These are phyloP conservation scores for Pristionchus exspectatus DNA, from an alignment of 2,888 invertebrate genomes.

Conservation along the genomic window DNA sequence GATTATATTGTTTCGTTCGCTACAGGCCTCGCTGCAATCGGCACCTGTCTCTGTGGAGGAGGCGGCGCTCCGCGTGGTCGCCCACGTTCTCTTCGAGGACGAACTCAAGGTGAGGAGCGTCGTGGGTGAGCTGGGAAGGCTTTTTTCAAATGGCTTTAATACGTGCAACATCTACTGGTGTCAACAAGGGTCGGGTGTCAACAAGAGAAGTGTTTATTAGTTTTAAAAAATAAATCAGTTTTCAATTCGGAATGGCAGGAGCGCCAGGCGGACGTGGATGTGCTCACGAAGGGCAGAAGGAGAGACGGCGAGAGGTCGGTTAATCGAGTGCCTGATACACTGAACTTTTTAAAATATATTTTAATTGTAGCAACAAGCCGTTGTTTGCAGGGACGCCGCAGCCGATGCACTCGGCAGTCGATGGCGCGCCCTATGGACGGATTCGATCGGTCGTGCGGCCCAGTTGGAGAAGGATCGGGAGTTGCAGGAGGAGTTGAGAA, in stretches of 20 bases:
- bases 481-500: constrained; percentile 84
- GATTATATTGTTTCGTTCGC: no score
- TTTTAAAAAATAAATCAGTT: no score
- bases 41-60: constrained; percentile 55
- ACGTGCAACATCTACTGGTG: no score
- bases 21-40: constrained; percentile 6
- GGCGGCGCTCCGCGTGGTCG: constrained; percentile 62
- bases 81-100: constrained; percentile 79
- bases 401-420: constrained; percentile 95
- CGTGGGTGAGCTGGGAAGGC: no score
- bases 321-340: neutral
- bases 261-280: constrained; percentile 93
- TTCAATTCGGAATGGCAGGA: constrained; percentile 89
- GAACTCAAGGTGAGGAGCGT: constrained; percentile 74
- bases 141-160: no score
- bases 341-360: no score
- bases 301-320: constrained; percentile 59
- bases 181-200: no score
- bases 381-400: constrained; percentile 80
- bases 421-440: constrained; percentile 97
- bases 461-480: constrained; percentile 91
- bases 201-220: no score
- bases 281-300: constrained; percentile 87
- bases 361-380: neutral
- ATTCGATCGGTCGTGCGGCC: constrained; percentile 96